Conservation (phyloP, 2,797 vertebrate genomes). For the Hydrolagus colliei region DNA sequence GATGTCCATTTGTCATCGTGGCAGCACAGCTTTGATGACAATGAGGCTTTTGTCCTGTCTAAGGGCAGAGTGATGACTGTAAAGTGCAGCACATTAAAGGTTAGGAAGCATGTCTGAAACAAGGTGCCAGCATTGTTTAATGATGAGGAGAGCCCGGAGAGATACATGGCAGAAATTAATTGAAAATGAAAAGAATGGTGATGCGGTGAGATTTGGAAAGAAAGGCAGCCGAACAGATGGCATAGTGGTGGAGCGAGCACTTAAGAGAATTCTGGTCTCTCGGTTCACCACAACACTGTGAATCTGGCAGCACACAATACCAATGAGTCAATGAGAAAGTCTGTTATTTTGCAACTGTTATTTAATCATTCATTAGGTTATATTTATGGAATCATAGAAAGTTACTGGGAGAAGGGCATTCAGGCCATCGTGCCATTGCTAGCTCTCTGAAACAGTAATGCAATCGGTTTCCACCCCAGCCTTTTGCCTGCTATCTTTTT, state of each 20-base stretch:
- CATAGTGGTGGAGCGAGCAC: neutral
- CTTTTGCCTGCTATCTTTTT: too few relatives aligned
- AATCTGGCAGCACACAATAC: slow-evolving; percentile 1
- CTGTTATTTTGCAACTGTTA: neutral
- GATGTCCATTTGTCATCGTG: too few relatives aligned
- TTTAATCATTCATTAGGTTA: neutral
- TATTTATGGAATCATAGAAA: neutral
- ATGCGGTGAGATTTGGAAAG: neutral
- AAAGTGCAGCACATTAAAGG: neutral
- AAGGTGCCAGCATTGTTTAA: neutral
- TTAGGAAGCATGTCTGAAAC: neutral
- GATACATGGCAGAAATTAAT: slow-evolving; percentile 15
- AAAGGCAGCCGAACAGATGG: slow-evolving; percentile 18
- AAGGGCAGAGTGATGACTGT: neutral
- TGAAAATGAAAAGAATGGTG: slow-evolving; percentile 21
- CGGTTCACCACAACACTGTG: neutral
- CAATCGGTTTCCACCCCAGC: too few relatives aligned
- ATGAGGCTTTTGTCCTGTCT: neutral
- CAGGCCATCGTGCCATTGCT: too few relatives aligned
- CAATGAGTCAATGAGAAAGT: neutral
- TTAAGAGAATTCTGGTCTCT: slow-evolving; percentile 19
- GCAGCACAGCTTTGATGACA: too few relatives aligned
- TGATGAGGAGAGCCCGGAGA: neutral
- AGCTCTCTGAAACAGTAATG: too few relatives aligned
- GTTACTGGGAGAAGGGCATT: too few relatives aligned